Evolutionary conservation across 2,797 vertebrate genomes (phyloP).

Genomic region (Pipistrellus pipistrellus): DNA sequence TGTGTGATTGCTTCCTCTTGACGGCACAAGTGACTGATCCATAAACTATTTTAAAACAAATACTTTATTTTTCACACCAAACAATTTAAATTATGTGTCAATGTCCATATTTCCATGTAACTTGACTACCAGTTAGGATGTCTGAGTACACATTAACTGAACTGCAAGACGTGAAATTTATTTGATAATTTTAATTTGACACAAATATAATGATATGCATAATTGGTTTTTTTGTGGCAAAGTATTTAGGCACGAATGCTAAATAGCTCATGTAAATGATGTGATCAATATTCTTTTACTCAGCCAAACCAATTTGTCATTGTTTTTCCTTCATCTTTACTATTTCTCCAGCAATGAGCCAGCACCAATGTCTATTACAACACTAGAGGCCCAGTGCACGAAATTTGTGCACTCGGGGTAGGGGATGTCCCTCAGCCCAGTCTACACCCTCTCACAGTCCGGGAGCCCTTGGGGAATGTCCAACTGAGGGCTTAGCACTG

Average conservation of each 20-base stretch:
- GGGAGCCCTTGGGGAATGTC: too few species aligned
- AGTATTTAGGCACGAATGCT: conserved; percentile 13
- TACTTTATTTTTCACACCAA: neutral
- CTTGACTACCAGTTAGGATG: neutral
- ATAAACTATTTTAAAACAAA: neutral
- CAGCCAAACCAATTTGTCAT: neutral
- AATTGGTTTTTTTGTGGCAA: neutral
- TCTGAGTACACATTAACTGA: neutral
- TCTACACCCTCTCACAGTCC: too few species aligned
- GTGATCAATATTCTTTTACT: conserved; percentile 30
- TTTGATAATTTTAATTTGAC: conserved; percentile 9
- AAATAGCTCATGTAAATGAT: conserved; percentile 46
- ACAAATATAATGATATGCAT: neutral
- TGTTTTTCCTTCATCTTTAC: conserved; percentile 31
- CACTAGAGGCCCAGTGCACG: too few species aligned
- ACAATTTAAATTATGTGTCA: conserved; percentile 5
- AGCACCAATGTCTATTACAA: neutral
- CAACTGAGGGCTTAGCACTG: too few species aligned
- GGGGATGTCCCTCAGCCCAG: too few species aligned
- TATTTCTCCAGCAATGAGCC: neutral
- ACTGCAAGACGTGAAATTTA: neutral
- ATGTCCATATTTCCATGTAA: neutral
- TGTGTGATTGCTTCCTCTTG: neutral
- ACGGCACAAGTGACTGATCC: neutral
- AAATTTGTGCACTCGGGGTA: too few species aligned